Evolutionary conservation across 2,888 invertebrate genomes (phyloP).

Genomic region (Lottia gigantea): DNA sequence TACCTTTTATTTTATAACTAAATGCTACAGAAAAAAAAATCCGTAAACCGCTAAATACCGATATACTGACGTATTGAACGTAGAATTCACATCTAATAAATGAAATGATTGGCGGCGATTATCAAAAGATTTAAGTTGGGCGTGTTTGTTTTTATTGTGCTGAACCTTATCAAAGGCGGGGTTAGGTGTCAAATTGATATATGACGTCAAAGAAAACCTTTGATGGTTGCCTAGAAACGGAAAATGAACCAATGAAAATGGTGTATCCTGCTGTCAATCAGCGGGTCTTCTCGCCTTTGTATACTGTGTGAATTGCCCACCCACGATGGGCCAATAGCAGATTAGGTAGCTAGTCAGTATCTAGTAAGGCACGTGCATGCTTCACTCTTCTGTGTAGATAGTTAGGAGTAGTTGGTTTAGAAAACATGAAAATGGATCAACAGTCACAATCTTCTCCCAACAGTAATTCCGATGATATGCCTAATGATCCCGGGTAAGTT

Average conservation of each 20-base stretch:
- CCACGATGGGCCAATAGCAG: slow-evolving; percentile 55
- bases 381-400: slow-evolving; percentile 51
- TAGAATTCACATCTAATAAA: neutral
- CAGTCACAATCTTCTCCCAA: slow-evolving; percentile 49
- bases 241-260: slow-evolving; percentile 42
- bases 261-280: slow-evolving; percentile 49
- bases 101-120: slow-evolving; percentile 6
- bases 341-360: slow-evolving; percentile 32
- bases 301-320: slow-evolving; percentile 57
- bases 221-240: slow-evolving; percentile 46
- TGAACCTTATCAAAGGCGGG: slow-evolving; percentile 34
- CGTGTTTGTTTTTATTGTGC: slow-evolving; percentile 32
- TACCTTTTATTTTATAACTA: neutral
- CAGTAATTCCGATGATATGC: slow-evolving; percentile 77
- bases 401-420: slow-evolving; percentile 47
- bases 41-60: slow-evolving; percentile 8
- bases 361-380: slow-evolving; percentile 45
- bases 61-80: slow-evolving; percentile 9
- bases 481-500: slow-evolving; percentile 69
- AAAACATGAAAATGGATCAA: slow-evolving; percentile 62
- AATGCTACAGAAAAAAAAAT: neutral
- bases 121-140: slow-evolving; percentile 19
- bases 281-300: slow-evolving; percentile 49
- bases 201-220: slow-evolving; percentile 51
- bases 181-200: slow-evolving; percentile 34